Evolutionary conservation across 2,797 vertebrate genomes (phyloP).

Genomic region (Denticeps clupeoides): DNA sequence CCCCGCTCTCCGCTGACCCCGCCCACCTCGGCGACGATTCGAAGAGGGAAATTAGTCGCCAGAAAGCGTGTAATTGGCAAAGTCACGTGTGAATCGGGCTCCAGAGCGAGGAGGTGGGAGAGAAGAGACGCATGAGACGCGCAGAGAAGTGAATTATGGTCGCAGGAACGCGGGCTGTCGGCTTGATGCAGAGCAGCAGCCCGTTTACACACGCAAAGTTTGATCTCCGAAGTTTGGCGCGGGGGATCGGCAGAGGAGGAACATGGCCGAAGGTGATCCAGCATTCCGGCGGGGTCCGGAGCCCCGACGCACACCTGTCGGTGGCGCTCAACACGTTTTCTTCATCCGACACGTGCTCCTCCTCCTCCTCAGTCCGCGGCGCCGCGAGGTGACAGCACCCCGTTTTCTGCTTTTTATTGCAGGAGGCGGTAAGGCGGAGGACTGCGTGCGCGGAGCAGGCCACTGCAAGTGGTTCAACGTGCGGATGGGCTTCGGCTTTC

Average conservation of each 20-base stretch:
- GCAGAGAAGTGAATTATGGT: conserved; percentile 83
- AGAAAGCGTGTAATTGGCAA: conserved; percentile 89
- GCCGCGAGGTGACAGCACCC: too few species aligned
- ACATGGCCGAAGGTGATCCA: conserved; percentile 99
- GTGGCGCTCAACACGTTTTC: too few species aligned
- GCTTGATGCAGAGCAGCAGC: conserved; percentile 79
- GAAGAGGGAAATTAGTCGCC: conserved; percentile 62
- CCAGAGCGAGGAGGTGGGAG: conserved; percentile 53
- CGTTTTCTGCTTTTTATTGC: too few species aligned
- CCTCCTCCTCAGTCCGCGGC: too few species aligned
- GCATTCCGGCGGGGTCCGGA: conserved; percentile 44
- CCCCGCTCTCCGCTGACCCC: too few species aligned
- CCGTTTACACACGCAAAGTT: conserved; percentile 80
- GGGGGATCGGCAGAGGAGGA: conserved; percentile 86
- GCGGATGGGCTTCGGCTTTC: conserved; percentile 97
- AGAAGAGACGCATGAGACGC: conserved; percentile 77
- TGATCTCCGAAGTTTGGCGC: conserved; percentile 82
- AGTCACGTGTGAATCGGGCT: conserved; percentile 84
- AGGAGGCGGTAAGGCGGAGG: conserved; percentile 70
- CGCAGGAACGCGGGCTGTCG: conserved; percentile 83
- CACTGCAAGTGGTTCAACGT: conserved; percentile 99
- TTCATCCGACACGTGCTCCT: too few species aligned
- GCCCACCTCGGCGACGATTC: conserved; percentile 50
- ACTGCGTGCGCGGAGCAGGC: conserved; percentile 79
- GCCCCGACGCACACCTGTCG: conserved; percentile 66